Conservation (phyloP, 2,888 invertebrate species). For the Globia sparganii region DNA sequence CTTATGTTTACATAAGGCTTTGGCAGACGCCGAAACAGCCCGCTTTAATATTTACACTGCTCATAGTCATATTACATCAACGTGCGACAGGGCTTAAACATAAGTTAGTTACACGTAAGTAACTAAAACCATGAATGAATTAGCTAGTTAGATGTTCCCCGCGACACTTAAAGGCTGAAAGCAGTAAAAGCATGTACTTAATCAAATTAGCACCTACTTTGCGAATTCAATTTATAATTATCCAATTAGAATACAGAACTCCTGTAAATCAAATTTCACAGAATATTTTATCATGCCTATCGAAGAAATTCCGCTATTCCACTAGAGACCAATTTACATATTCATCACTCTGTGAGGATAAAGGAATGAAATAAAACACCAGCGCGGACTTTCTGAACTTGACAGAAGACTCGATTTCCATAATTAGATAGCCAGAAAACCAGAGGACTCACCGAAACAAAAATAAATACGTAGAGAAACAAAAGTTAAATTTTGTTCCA, state of each 20-base stretch:
- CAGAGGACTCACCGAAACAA: conserved; percentile 36
- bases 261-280: conserved; percentile 62
- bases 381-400: conserved; percentile 58
- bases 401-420: conserved; percentile 52
- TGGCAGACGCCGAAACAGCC: conserved; percentile 6
- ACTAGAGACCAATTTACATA: conserved; percentile 72
- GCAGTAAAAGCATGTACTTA: conserved; percentile 39
- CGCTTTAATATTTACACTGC: conserved; percentile 24
- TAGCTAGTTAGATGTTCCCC: conserved; percentile 8
- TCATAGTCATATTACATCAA: conserved; percentile 13
- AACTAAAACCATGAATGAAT: conserved; percentile 33
- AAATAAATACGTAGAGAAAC: conserved; percentile 19
- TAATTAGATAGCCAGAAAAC: conserved; percentile 41
- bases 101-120: conserved; percentile 40
- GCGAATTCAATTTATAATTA: conserved; percentile 55
- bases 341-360: conserved; percentile 69
- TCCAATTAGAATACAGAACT: conserved; percentile 58
- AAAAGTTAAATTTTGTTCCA: conserved; percentile 15
- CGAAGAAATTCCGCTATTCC: conserved; percentile 64
- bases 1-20: conserved; percentile 26
- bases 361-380: conserved; percentile 69
- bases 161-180: conserved; percentile 34
- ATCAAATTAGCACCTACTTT: conserved; percentile 44
- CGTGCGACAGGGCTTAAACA: background rate
- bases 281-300: conserved; percentile 62